phyloP scores from a whole-genome alignment of 2,797 vertebrate species.

The Xiphophorus birchmanni region DNA sequence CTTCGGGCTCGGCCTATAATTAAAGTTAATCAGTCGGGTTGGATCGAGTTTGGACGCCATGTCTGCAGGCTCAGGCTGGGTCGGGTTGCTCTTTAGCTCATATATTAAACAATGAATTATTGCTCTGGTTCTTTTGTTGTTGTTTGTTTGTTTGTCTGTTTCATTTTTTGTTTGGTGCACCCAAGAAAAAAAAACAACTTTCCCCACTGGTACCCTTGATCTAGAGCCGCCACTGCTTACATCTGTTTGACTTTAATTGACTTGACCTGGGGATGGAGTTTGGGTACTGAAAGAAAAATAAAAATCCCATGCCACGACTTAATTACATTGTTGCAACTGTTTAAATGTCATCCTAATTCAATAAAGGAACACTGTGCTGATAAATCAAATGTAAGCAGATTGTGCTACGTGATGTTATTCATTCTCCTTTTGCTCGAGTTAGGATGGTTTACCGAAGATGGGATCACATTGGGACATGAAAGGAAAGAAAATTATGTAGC shows the following conservation, averaged over 20 bases:
- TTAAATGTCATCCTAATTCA: neutral
- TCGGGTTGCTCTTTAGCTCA: neutral
- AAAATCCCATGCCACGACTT: conserved; percentile 16
- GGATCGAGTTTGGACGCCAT: too few species aligned
- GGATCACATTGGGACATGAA: conserved; percentile 30
- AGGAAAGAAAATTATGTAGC: conserved; percentile 33
- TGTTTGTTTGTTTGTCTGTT: neutral
- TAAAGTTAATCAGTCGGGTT: too few species aligned
- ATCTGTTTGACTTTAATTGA: conserved; percentile 33
- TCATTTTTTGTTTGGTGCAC: too few species aligned
- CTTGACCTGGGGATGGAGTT: conserved; percentile 23
- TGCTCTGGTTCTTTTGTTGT: neutral
- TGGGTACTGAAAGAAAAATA: neutral
- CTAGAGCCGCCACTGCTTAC: neutral
- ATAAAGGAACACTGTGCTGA: neutral
- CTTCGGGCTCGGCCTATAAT: too few species aligned
- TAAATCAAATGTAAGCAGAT: conserved; percentile 20
- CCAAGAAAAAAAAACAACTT: neutral
- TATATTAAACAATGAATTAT: neutral
- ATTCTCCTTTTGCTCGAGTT: conserved; percentile 26
- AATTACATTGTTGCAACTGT: neutral
- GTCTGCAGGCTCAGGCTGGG: too few species aligned
- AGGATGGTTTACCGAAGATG: conserved; percentile 46
- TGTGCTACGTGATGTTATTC: conserved; percentile 8
- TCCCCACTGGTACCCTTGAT: neutral